Evolutionary conservation across 2,797 vertebrate species (phyloP).

Genomic region (Coccyzus lansbergi): DNA sequence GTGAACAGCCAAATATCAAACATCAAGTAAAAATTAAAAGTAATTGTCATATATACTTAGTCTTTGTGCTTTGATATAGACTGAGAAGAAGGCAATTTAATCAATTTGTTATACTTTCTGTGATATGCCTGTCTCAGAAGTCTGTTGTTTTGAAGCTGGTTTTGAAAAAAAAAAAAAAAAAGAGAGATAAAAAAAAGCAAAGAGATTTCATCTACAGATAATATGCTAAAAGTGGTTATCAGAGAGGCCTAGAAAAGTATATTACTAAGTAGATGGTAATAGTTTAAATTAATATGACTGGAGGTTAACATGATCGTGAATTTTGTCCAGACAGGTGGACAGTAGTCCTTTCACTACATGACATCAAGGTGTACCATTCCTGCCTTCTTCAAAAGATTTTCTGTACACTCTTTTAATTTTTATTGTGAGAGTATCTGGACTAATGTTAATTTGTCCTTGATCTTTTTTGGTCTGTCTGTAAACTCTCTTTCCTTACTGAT

Average conservation of each 20-base stretch:
- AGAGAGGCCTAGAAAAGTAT: slow-evolving; percentile 10
- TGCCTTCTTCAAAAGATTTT: neutral
- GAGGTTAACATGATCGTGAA: neutral
- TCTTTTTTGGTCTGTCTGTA: neutral
- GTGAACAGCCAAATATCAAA: slow-evolving; percentile 17
- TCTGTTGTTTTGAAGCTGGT: slow-evolving; percentile 59
- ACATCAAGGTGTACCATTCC: neutral
- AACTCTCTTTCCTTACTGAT: neutral
- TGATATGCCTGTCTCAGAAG: slow-evolving; percentile 52
- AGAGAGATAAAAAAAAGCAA: neutral
- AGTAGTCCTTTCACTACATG: neutral
- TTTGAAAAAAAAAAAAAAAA: slow-evolving; percentile 9
- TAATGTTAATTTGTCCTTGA: neutral
- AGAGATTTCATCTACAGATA: slow-evolving; percentile 55
- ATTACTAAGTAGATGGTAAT: neutral
- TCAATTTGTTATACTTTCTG: slow-evolving; percentile 47
- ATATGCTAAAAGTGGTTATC: neutral
- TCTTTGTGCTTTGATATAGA: slow-evolving; percentile 48
- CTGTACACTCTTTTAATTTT: neutral
- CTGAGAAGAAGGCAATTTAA: slow-evolving; percentile 51
- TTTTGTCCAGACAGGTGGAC: neutral
- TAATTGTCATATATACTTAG: slow-evolving; percentile 28
- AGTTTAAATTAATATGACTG: neutral
- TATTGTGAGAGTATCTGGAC: neutral
- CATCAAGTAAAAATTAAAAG: slow-evolving; percentile 19